Conservation (phyloP, 2,797 vertebrate species). For the Falco concolor region DNA sequence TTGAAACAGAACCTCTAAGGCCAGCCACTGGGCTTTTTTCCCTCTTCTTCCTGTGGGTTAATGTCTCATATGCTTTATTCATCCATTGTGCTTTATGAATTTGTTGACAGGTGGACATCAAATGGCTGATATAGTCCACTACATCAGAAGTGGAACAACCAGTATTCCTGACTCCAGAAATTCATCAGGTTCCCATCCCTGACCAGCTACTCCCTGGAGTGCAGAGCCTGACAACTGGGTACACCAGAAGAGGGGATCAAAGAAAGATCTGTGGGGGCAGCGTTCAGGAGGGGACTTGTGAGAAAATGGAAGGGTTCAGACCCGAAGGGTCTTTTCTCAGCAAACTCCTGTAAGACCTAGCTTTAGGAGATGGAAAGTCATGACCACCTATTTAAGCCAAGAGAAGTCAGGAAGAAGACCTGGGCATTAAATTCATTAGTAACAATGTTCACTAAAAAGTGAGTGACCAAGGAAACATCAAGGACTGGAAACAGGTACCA, state of each 20-base stretch:
- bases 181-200: not conserved
- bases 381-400: not conserved
- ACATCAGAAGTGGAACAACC: not conserved
- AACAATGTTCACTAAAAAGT: not conserved
- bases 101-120: accelerated
- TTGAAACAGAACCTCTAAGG: not conserved
- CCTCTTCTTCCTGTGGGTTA: not conserved
- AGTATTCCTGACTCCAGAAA: not conserved
- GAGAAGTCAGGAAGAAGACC: not conserved
- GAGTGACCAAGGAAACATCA: not conserved
- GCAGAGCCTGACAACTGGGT: not conserved
- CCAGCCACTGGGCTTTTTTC: not conserved
- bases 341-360: not conserved
- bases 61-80: not conserved
- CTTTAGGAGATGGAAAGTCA: not conserved
- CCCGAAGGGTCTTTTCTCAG: not conserved
- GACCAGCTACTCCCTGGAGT: not conserved
- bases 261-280: not conserved
- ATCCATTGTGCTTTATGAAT: not conserved
- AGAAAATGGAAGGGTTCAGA: not conserved
- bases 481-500: not conserved
- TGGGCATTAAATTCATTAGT: not conserved
- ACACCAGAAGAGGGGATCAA: not conserved
- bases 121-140: not conserved
- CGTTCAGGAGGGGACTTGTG: not conserved